Evolutionary conservation across 64 coral and sea anemone species (phyloP).

Genomic region (Acropora yongei): DNA sequence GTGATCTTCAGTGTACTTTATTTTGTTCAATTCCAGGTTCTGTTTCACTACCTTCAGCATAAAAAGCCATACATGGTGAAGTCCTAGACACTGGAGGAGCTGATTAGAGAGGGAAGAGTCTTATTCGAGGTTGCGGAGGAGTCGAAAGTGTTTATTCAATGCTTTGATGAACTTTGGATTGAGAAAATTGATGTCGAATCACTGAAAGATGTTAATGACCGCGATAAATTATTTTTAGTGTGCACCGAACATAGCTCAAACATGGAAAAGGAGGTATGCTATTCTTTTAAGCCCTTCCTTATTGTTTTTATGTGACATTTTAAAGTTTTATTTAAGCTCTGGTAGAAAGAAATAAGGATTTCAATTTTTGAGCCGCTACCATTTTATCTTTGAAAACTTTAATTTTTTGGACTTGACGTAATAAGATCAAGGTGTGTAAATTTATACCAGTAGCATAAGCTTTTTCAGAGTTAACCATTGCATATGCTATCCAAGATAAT

Average conservation of each 20-base stretch:
- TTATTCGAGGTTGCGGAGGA: conserved; percentile 68
- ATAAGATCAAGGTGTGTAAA: not conserved
- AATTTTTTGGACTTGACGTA: not conserved
- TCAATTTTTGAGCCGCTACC: not conserved
- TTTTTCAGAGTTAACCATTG: not conserved
- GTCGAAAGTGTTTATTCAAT: conserved; percentile 58
- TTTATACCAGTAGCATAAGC: not conserved
- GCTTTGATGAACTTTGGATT: conserved; percentile 46
- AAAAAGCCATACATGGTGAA: conserved; percentile 66
- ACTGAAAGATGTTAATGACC: conserved; percentile 54
- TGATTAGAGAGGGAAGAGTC: conserved; percentile 53
- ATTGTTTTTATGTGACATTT: not conserved
- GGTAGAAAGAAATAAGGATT: not conserved
- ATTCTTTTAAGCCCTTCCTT: not conserved
- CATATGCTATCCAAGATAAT: not conserved
- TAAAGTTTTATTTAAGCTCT: not conserved
- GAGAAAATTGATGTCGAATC: conserved; percentile 44
- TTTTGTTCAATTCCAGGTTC: conserved; percentile 32
- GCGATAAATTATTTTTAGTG: conserved; percentile 52
- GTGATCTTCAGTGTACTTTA: conserved; percentile 42
- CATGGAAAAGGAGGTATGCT: conserved; percentile 27
- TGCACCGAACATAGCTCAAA: conserved; percentile 56
- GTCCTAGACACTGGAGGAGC: conserved; percentile 60
- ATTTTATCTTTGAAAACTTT: not conserved
- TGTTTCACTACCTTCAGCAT: conserved; percentile 52